Evolutionary conservation across 2,888 invertebrate species (phyloP), one percentile per base, ranked within the genome.

Genomic region (Sphecodes monilicornis): DNA sequence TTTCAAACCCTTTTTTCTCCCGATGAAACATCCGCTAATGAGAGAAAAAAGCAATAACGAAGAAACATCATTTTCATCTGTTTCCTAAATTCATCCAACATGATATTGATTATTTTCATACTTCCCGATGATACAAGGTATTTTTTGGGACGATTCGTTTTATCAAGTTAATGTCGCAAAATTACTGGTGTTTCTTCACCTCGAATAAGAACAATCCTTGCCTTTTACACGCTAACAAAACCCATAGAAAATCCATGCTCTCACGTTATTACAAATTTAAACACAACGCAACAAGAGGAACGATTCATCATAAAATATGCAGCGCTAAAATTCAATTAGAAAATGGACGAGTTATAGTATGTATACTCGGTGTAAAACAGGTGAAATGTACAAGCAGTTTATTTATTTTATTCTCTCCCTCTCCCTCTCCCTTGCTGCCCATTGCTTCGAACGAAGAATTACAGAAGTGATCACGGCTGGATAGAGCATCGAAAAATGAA

Each of bases 251-350:
- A 80, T 71, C 13, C 76, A 76, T 73, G 60, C 76, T 70, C 43
- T 66, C 50, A n/a, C 64, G 43, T 46, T 41, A 70, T 64, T 76
- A 60, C 32, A 76, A 76, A 64, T 84, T 79, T 76, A 84, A 85
- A 73, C 70, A 80, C 43, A 85, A 84, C 69, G 66, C 76, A 84
- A 84, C 78, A 78, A 84, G 74, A 72, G 73, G 54, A 85, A 85
- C 84, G 46, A 79, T 85, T 84, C 41, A 73, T 29, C 54, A 73
- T 85, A 85, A 84, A 84, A 84, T 85, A 84, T 85, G 71, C 32
- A 84, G 60, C 43, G 72, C 29, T 76, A 76, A 76, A 79, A 73
- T 84, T 84, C 39, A 78, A 79, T 84, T 66, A 82, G 26, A 72
- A 77, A 39, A 57, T 74, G 32, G 71, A 75, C 39, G 60, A 76